A percentile compares a stretch with the other conserved stretches of the same genome.
Evolutionary conservation across 1,140 invertebrate species (phyloP).

Genomic region (Ephestia elutella): DNA sequence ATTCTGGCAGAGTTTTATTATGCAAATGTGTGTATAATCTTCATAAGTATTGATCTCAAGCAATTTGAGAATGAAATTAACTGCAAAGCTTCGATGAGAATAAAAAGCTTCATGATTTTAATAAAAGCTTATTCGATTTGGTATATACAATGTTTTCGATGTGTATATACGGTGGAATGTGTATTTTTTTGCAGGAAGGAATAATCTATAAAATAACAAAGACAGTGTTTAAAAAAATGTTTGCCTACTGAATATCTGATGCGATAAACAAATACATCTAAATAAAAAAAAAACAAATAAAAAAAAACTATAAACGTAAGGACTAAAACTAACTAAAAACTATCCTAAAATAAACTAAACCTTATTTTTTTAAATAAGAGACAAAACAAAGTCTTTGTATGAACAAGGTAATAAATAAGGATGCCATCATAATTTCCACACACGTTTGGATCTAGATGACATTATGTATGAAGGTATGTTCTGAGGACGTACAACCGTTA

Average conservation of each 20-base stretch:
- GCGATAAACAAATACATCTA: no score
- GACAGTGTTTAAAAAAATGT: no score
- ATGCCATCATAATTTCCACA: neutral
- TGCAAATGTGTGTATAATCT: neutral
- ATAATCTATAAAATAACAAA: no score
- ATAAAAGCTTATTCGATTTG: neutral
- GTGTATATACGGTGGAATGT: no score
- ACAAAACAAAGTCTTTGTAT: neutral
- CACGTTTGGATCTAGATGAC: conserved; percentile 3
- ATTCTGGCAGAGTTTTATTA: neutral
- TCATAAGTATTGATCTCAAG: neutral
- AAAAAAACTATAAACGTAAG: no score
- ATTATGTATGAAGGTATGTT: neutral
- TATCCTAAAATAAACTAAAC: no score
- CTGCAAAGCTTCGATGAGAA: neutral
- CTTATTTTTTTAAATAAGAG: no score
- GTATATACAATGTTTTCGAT: no score
- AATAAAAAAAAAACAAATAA: no score
- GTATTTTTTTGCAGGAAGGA: no score
- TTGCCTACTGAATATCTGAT: no score
- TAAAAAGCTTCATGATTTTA: neutral
- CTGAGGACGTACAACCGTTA: neutral
- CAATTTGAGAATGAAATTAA: neutral
- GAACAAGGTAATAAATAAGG: neutral
- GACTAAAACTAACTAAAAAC: no score